Base-by-base conservation (phyloP, 2,888 invertebrate genomes). In the Drosophila birchii region DNA sequence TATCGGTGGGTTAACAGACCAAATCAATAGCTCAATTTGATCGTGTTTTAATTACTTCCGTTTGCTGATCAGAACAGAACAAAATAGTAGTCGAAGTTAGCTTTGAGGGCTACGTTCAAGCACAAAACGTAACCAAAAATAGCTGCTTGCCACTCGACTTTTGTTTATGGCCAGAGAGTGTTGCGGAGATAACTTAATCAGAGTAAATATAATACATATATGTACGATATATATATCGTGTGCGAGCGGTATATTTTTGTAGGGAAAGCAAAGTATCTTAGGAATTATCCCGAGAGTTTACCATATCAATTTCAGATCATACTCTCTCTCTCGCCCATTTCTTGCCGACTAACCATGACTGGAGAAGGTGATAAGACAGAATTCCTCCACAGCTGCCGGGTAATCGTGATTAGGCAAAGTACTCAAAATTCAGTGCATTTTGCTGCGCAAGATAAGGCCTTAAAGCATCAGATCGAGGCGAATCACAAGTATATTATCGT, bases 341-440 rank as follows among this genome's bases (percentile, higher is more conserved):
- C 20, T 7, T 11, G 34, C 18, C 29, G 18, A 43, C 4, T 43
- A 20, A 64, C 12, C 64, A 51, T 64, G 64, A 64, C 49, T 7
- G 34, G 60, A 6, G 14, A 14, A n/a, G 14, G 39, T 20, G 60
- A 64, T 64, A 64, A 64, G 39, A 41, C 2, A n/a, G 18, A 9
- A 26, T 45, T 26, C 44, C 44, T 2, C 29, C 16, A 5, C 8
- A 39, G 7, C 23, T 49, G 32, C 60, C 26, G 9, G 39, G 39
- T 49, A 64, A 60, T 49, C 39, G 5, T 59, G 45, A 63, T 47
- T 23, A 8, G 45, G 23, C 39, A 59, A 54, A 16, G 34, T 18
- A 14, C 47, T 58, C 23, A 7, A n/a, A n/a, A 9, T n/a, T 16
- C 3, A 9, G 26, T 18, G 29, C 23, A 39, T n/a, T 58, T 45